Evolutionary conservation across 2,888 invertebrate species (phyloP), one percentile per base, ranked within the genome.

Genomic region (Plemyria rubiginata): DNA sequence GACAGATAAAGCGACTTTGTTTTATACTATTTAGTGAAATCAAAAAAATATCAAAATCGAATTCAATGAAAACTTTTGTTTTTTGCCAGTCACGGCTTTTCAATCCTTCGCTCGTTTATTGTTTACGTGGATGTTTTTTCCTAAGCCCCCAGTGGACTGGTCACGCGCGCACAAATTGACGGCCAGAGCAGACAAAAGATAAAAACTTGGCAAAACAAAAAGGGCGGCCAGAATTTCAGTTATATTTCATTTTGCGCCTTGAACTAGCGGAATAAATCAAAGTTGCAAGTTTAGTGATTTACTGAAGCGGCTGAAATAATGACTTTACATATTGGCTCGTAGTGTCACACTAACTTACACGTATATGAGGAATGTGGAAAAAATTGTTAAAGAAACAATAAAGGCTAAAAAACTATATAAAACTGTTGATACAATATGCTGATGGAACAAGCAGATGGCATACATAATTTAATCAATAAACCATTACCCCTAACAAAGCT

Each of bases 231-330:
- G 40, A 52, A 59, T 59, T 57, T 55, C 55, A 46, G 58, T 56
- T 28, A 60, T 67, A 65, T 52, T 55, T 67, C 60, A 62, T 41
- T 60, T 53, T 56, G 60, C 49, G 50, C 61, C 60, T 60, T 55
- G 43, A 58, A 66, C 57, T 60, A 56, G 51, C 46, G 52, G 22
- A 52, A 63, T 66, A 68, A 68, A 70, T 70, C 67, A 67, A 51
- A 57, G 36, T 45, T 60, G 55, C 53, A 65, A 67, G 51, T 63
- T 66, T 22, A 46, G 54, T 67, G 66, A 68, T 68, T 70, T 66
- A 68, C 51, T 65, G 65, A 55, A 53, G 15, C 36, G 16, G 40
- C n/a, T n/a, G 60, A 60, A 62, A 66, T 63, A 67, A 65, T 67
- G 41, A 60, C 49, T 60, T 65, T 54, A 61, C 67, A 61, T 66